Evolutionary conservation across 2,888 invertebrate genomes (phyloP).

Genomic region (Cryptosula pallasiana): DNA sequence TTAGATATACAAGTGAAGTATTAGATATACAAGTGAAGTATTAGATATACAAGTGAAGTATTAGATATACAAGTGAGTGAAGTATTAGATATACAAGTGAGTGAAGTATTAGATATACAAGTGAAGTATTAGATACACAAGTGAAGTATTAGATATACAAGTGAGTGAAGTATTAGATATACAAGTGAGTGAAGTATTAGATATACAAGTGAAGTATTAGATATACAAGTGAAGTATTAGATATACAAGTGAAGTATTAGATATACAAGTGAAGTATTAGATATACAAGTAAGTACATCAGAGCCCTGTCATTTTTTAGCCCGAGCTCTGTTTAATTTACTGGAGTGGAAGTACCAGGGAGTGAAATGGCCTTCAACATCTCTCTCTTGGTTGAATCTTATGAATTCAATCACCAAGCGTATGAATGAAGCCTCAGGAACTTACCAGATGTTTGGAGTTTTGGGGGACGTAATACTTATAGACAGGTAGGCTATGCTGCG

Average conservation of each 20-base stretch:
- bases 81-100: conserved; percentile 55
- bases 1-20: conserved; percentile 55
- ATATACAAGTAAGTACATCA: neutral
- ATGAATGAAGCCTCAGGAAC: conserved; percentile 55
- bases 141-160: conserved; percentile 56
- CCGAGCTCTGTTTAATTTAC: conserved; percentile 47
- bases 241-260: neutral
- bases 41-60: conserved; percentile 55
- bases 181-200: conserved; percentile 52
- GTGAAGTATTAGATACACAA: no score
- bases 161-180: conserved; percentile 54
- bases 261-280: neutral
- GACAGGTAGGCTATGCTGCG: conserved; percentile 36
- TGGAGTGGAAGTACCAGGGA: conserved; percentile 52
- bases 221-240: neutral
- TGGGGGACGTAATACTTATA: conserved; percentile 52
- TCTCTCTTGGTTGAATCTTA: conserved; percentile 38
- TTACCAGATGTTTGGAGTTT: conserved; percentile 55
- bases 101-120: conserved; percentile 54
- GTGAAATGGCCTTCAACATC: conserved; percentile 50
- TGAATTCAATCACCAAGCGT: conserved; percentile 48
- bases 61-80: conserved; percentile 54
- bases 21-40: conserved; percentile 55
- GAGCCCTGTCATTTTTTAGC: conserved; percentile 36
- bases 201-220: no score